Percentiles rank a stretch among this genome's conserved stretches.
Conservation (phyloP, 2,888 invertebrate genomes). For the Spodoptera picta region DNA sequence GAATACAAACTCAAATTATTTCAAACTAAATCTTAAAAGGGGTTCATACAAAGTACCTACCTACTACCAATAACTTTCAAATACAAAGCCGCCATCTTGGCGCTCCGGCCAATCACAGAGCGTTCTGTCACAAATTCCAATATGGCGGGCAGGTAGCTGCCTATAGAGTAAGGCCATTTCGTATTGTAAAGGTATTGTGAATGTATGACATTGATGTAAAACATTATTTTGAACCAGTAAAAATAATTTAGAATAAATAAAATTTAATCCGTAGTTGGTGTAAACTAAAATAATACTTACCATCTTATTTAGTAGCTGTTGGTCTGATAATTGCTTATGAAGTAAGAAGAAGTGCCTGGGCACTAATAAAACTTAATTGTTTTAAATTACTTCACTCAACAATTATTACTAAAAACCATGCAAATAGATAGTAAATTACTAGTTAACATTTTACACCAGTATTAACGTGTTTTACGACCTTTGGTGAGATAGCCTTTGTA, state of each 20-base stretch:
- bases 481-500: conserved; percentile 49
- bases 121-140: conserved; percentile 68
- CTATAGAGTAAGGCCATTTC: conserved; percentile 72
- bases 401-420: conserved; percentile 26
- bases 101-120: conserved; percentile 76
- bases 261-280: not conserved
- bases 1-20: conserved; percentile 1
- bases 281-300: too few species aligned
- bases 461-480: conserved; percentile 48
- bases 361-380: conserved; percentile 6
- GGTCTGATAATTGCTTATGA: not conserved
- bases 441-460: conserved; percentile 35
- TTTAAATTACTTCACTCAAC: conserved; percentile 18
- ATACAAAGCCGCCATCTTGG: conserved; percentile 81
- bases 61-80: conserved; percentile 50
- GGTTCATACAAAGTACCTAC: conserved; percentile 60
- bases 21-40: conserved; percentile 48
- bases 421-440: conserved; percentile 42
- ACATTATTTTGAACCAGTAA: conserved; percentile 26
- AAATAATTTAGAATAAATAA: not conserved
- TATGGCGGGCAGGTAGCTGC: conserved; percentile 75
- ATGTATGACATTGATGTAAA: conserved; percentile 52
- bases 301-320: not conserved
- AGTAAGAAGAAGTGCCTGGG: too few species aligned
- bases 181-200: conserved; percentile 71